phyloP scores from a whole-genome alignment of 2,797 vertebrate species.

The Aeoliscus strigatus region DNA sequence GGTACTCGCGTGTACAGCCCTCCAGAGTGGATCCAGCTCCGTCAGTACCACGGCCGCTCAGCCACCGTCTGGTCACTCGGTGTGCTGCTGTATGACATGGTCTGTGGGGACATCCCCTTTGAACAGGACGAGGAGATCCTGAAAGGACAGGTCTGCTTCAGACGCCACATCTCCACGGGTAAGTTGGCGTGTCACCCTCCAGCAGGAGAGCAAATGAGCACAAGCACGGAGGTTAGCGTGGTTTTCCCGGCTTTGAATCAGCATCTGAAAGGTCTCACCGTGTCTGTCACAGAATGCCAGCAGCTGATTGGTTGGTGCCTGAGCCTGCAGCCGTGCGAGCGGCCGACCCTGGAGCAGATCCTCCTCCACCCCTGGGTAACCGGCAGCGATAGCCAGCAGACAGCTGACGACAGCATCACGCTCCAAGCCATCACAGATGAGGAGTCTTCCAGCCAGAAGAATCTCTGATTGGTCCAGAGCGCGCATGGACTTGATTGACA shows the following conservation, averaged over 20 bases:
- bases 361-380: constrained; percentile 89
- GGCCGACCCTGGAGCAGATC: constrained; percentile 93
- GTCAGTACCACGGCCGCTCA: constrained; percentile 88
- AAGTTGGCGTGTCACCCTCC: not conserved
- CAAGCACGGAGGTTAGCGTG: too few species aligned
- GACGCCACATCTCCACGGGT: constrained; percentile 86
- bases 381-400: constrained; percentile 60
- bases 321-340: constrained; percentile 84
- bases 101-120: constrained; percentile 92
- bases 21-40: constrained; percentile 90
- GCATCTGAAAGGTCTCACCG: not conserved
- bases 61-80: constrained; percentile 92
- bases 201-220: too few species aligned
- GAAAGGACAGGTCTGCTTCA: constrained; percentile 81
- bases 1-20: constrained; percentile 92
- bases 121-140: constrained; percentile 92
- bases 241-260: too few species aligned
- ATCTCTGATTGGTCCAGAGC: constrained; percentile 65
- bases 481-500: constrained; percentile 13
- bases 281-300: constrained; percentile 81
- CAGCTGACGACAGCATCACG: constrained; percentile 64
- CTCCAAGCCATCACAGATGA: constrained; percentile 78
- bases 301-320: constrained; percentile 94
- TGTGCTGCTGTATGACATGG: constrained; percentile 91
- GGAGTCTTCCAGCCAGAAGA: constrained; percentile 79